Evolutionary conservation across 1,140 invertebrate genomes (phyloP).

Genomic region (Caenorhabditis elegans): WBcel235 BX284602.5:10269501-10270000

Average conservation of each 20-base stretch:
- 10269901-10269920: no score
- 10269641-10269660: background rate
- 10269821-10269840: no score
- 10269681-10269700: background rate
- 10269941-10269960: no score
- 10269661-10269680: background rate
- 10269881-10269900: no score
- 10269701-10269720: background rate
- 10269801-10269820: no score
- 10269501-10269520: background rate
- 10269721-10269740: background rate
- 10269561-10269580: background rate
- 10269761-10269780: conserved; percentile 1
- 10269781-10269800: background rate
- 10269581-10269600: background rate
- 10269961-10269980: no score
- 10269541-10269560: background rate
- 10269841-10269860: background rate
- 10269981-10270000: no score
- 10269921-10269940: no score
- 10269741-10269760: background rate
- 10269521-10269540: conserved; percentile 2
- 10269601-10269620: background rate
- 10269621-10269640: background rate
- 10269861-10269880: background rate